Evolutionary conservation across 1,140 invertebrate genomes (phyloP).

Genomic region (Venustaconcha ellipsiformis): DNA sequence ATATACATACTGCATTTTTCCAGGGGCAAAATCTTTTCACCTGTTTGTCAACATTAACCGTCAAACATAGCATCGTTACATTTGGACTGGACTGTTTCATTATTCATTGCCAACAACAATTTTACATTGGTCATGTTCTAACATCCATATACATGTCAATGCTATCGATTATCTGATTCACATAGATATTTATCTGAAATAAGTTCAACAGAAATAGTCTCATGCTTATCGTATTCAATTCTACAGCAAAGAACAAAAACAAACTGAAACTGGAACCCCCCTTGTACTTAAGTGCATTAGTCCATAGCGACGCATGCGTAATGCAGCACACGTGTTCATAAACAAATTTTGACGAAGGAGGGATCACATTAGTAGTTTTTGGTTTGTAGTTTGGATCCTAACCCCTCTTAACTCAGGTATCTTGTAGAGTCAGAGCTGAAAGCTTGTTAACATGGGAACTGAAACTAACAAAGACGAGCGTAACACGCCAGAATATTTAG

Average conservation of each 20-base stretch:
- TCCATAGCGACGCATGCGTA: constrained; percentile 60
- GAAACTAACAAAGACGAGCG: constrained; percentile 68
- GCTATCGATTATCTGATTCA: too few relatives aligned
- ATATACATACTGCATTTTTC: too few relatives aligned
- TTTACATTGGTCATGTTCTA: too few relatives aligned
- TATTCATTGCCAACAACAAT: too few relatives aligned
- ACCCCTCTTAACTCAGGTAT: constrained; percentile 60
- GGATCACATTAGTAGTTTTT: constrained; percentile 45
- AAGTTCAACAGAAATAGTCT: too few relatives aligned
- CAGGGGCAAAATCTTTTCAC: too few relatives aligned
- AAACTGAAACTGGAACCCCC: constrained; percentile 13
- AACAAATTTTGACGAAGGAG: constrained; percentile 63
- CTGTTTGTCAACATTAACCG: too few relatives aligned
- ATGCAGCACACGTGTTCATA: constrained; percentile 65
- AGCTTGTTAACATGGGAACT: constrained; percentile 63
- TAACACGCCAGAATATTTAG: constrained; percentile 91
- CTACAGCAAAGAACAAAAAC: neutral
- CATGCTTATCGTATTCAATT: too few relatives aligned
- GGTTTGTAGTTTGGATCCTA: constrained; percentile 63
- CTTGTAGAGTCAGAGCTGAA: constrained; percentile 50
- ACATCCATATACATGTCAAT: too few relatives aligned
- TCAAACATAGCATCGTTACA: too few relatives aligned
- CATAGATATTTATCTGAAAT: too few relatives aligned
- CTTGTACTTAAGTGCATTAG: constrained; percentile 38
- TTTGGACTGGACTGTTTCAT: too few relatives aligned